Percentiles rank a stretch among this genome's conserved stretches.
These are phyloP conservation scores for Brachionus sp. DNA, from an alignment of 1,140 invertebrate genomes.

Conservation along the genomic window DNA sequence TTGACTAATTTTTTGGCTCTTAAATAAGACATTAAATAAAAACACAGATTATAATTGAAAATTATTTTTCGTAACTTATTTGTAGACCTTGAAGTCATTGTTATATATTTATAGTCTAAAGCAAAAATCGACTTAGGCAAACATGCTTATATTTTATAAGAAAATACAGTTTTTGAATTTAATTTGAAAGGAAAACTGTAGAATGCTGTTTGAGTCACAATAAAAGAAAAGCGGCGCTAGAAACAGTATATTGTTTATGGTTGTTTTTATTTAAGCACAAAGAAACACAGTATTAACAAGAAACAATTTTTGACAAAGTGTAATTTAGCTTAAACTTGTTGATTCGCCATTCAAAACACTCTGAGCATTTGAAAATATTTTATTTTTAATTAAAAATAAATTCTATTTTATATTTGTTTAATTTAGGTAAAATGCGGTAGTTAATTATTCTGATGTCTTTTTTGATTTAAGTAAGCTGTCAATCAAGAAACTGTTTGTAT, in stretches of 20 bases:
- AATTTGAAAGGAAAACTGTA: not conserved
- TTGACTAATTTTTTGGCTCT: not conserved
- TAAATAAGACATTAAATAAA: not conserved
- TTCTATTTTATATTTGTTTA: not conserved
- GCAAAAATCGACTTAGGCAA: not conserved
- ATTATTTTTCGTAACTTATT: conserved; percentile 4
- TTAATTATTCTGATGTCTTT: not conserved
- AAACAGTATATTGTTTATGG: not conserved
- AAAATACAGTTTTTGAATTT: not conserved
- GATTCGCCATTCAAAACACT: not conserved
- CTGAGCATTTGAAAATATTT: not conserved
- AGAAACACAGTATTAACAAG: not conserved
- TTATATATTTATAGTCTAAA: not conserved
- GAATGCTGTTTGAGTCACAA: not conserved
- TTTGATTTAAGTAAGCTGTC: not conserved
- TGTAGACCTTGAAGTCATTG: conserved; percentile 4
- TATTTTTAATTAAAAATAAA: not conserved
- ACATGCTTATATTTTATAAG: not conserved
- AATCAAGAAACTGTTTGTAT: too few species aligned
- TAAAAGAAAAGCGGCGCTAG: not conserved
- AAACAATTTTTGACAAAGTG: not conserved
- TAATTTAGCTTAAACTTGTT: not conserved
- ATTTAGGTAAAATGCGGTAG: conserved; percentile 25
- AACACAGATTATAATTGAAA: not conserved
- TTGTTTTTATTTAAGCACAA: not conserved